These are phyloP conservation scores for Bombyx mori DNA, from an alignment of 1,140 invertebrate genomes.

Conservation along the genomic window ASM3026992v2 NC_085121.1:15060001-15060500, in stretches of 20 bases:
- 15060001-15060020: too few species aligned
- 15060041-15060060: constrained; percentile 21
- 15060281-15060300: constrained; percentile 40
- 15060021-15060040: too few species aligned
- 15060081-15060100: constrained; percentile 50
- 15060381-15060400: too few species aligned
- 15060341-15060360: too few species aligned
- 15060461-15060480: too few species aligned
- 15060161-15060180: constrained; percentile 40
- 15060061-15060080: constrained; percentile 44
- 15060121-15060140: constrained; percentile 58
- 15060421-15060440: too few species aligned
- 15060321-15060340: too few species aligned
- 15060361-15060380: too few species aligned
- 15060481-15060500: too few species aligned
- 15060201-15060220: constrained; percentile 61
- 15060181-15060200: constrained; percentile 54
- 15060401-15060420: too few species aligned
- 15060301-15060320: constrained; percentile 37
- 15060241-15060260: constrained; percentile 70
- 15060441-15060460: too few species aligned
- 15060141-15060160: constrained; percentile 66
- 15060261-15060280: constrained; percentile 43
- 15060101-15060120: constrained; percentile 63
- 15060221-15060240: constrained; percentile 75